Evolutionary conservation across 1,140 invertebrate genomes (phyloP), one percentile per base, ranked within the genome.

Genomic region (Pygmarrhopalites habei): DNA sequence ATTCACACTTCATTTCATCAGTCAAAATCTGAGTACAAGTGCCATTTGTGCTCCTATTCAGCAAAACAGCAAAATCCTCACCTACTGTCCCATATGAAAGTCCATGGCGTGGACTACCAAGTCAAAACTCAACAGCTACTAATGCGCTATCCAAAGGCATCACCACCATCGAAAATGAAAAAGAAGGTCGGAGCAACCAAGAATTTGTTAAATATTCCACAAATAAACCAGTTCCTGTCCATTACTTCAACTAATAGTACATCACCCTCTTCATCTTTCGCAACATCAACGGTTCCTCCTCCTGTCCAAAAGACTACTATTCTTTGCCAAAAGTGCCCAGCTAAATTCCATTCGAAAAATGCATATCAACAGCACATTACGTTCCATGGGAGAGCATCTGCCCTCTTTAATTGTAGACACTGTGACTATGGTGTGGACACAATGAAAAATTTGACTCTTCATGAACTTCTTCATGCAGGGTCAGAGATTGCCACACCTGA

Each of bases 401-500:
- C 15, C 5, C 79, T 82, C 21, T 83, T 84, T 72, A 86, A 85
- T 64, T 94, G 90, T 72, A 81, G 82, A n/a, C 82, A 86, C 65
- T 94, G 91, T 75, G 86, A 87, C 72, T 94, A 92, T 74, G 83
- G 84, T 29, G 87, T 88, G 0, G 87, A 86, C 71, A 88, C 87
- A 10, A 80, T 83, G 19, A 86, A 86, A 21, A 86, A 88, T 72
- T 74, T 90, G n/a, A 81, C 83, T 0, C 85, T 86, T 71, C 89
- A 92, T 72, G 80, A 86, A 62, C 78, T 81, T 26, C 79, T 86
- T 4, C 83, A 86, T 67, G 73, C 47, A 68, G 74, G 35, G 47
- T 67, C 57, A 59, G 72, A 55, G 49, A 66, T 49, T 57, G 51
- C 44, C 30, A 35, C 58, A 17, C 35, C 19, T n/a, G 39, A 39